Percentiles rank a stretch among this genome's conserved stretches.
Evolutionary conservation across 2,888 invertebrate species (phyloP).

Genomic region (Exephanes ischioxanthus): DNA sequence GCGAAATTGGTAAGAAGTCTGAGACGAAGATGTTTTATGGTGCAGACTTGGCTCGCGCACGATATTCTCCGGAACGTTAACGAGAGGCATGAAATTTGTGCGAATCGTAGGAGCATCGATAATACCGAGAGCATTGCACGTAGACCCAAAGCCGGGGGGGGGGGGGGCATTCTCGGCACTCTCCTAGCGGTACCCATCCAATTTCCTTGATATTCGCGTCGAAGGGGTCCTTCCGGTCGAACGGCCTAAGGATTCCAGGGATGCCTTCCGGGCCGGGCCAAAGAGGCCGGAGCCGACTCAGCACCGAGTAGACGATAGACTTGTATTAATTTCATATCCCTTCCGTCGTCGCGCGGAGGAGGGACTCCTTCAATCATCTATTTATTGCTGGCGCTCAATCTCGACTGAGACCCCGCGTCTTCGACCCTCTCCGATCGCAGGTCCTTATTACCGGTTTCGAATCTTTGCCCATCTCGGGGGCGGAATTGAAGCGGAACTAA

Average conservation of each 20-base stretch:
- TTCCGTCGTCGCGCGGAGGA: constrained; percentile 77
- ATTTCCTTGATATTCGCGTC: constrained; percentile 83
- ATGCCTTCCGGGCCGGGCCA: constrained; percentile 77
- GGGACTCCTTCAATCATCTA: constrained; percentile 82
- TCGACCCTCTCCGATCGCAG: constrained; percentile 48
- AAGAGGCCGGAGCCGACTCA: constrained; percentile 72
- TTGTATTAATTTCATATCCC: constrained; percentile 85
- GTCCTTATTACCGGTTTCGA: constrained; percentile 38
- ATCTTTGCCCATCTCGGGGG: constrained; percentile 38
- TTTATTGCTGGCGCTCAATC: constrained; percentile 84
- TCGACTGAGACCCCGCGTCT: constrained; percentile 60
- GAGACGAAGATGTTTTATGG: constrained; percentile 10
- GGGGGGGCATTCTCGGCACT: constrained; percentile 45
- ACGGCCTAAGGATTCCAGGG: constrained; percentile 82
- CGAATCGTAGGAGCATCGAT: constrained; percentile 54
- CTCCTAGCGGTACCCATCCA: constrained; percentile 75
- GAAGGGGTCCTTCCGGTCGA: constrained; percentile 82
- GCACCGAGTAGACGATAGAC: constrained; percentile 76
- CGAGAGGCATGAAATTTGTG: constrained; percentile 34
- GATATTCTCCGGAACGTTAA: constrained; percentile 34
- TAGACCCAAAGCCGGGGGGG: not conserved
- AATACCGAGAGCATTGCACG: constrained; percentile 45
- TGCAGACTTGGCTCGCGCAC: not conserved
- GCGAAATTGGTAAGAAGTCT: not conserved
- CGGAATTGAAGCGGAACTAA: constrained; percentile 31